These are phyloP conservation scores for Parnassius mnemosyne DNA, from an alignment of 2,888 invertebrate genomes.

Conservation along the genomic window DNA sequence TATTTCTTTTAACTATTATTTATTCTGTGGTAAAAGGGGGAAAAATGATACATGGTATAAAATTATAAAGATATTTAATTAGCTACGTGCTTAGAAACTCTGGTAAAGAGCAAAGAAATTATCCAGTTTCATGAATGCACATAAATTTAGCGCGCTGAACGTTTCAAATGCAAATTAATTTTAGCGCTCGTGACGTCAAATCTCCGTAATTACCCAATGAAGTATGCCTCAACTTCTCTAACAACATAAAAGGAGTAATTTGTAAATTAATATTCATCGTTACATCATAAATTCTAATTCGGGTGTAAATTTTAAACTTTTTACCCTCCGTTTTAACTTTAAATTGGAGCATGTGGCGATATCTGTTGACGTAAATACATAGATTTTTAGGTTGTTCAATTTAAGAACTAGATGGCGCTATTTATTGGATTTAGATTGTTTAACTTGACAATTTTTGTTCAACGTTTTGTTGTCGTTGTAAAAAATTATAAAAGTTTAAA, in stretches of 20 bases:
- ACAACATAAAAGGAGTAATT: constrained; percentile 39
- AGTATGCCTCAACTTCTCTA: constrained; percentile 38
- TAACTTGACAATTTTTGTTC: no score
- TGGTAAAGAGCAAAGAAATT: constrained; percentile 28
- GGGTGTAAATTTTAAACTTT: constrained; percentile 12
- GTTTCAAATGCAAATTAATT: constrained; percentile 53
- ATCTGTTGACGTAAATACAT: constrained; percentile 1
- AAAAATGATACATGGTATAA: not conserved
- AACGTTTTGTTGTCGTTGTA: no score
- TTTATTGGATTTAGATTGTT: not conserved
- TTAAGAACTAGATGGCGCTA: constrained; percentile 13
- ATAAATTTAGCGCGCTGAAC: constrained; percentile 32
- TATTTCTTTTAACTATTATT: no score
- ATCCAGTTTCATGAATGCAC: constrained; percentile 39
- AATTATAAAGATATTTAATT: constrained; percentile 24
- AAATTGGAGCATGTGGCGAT: not conserved
- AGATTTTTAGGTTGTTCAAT: no score
- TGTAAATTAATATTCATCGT: constrained; percentile 47
- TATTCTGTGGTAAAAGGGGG: no score
- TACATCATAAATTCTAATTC: constrained; percentile 27
- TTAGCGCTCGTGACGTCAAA: constrained; percentile 41
- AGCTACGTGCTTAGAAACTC: constrained; percentile 25
- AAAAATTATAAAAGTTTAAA: no score
- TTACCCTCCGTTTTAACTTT: not conserved
- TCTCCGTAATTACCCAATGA: constrained; percentile 48